Evolutionary conservation across 1,140 invertebrate species (phyloP).

Genomic region (Polyergus mexicanus): DNA sequence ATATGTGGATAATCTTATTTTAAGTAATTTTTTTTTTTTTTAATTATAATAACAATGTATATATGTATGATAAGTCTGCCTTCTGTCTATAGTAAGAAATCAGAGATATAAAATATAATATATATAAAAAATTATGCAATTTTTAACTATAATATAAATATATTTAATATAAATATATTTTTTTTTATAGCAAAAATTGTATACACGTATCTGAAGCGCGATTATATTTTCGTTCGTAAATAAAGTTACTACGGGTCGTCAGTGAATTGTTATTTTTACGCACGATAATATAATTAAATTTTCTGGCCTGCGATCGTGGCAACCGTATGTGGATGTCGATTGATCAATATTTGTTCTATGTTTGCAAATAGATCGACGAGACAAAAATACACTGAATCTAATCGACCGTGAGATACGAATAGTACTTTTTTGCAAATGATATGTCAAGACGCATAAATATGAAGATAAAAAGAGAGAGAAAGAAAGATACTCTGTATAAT

Average conservation of each 20-base stretch:
- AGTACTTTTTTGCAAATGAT: constrained; percentile 24
- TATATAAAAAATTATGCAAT: neutral
- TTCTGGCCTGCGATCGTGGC: neutral
- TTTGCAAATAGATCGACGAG: constrained; percentile 34
- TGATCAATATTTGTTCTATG: constrained; percentile 20
- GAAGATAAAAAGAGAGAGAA: neutral
- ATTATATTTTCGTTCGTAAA: constrained; percentile 8
- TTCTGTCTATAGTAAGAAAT: neutral
- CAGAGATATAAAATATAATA: neutral
- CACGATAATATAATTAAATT: constrained; percentile 1
- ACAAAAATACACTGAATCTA: constrained; percentile 30
- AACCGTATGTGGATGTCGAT: neutral
- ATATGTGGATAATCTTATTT: neutral
- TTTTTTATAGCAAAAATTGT: neutral
- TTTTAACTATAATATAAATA: neutral
- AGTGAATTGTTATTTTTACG: constrained; percentile 11
- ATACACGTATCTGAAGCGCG: neutral
- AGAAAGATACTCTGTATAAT: neutral
- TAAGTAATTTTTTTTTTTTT: too few species aligned
- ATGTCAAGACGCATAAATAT: neutral
- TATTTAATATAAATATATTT: neutral
- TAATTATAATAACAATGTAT: neutral
- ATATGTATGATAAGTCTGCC: too few species aligned
- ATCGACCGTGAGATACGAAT: constrained; percentile 37
- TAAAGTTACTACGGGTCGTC: neutral